These are phyloP conservation scores for Eulemur macaco DNA, from an alignment of 2,113 vertebrate genomes.

Conservation along the genomic window DNA sequence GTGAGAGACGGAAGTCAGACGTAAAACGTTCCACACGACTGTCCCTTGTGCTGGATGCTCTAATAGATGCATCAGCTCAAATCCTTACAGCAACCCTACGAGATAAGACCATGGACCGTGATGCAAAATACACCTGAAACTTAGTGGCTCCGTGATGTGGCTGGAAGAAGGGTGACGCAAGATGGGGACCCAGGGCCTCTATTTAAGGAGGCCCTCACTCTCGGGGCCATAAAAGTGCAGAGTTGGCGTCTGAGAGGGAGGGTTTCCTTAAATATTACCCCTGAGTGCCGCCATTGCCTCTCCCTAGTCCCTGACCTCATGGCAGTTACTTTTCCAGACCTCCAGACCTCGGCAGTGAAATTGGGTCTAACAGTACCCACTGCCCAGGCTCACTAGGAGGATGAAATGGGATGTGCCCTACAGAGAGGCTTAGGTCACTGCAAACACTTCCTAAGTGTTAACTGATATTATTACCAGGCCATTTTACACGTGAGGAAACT, in stretches of 20 bases:
- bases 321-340: background rate
- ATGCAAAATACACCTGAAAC: background rate
- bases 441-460: background rate
- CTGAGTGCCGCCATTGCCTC: background rate
- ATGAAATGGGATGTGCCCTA: background rate
- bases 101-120: background rate
- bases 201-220: background rate
- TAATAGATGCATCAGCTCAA: background rate
- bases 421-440: fast-evolving
- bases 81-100: background rate
- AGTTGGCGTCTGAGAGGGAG: background rate
- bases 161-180: background rate
- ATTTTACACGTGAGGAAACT: background rate
- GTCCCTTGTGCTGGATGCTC: background rate
- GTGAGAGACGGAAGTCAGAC: background rate
- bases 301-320: background rate
- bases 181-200: background rate
- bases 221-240: background rate
- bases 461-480: background rate
- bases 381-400: background rate
- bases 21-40: background rate
- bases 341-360: background rate
- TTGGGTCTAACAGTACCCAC: too few relatives aligned
- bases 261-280: background rate
- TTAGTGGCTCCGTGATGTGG: too few relatives aligned